A percentile compares a stretch with the other conserved stretches of the same genome.
Evolutionary conservation across 2,888 invertebrate genomes (phyloP).

Genomic region (Villa cingulata): DNA sequence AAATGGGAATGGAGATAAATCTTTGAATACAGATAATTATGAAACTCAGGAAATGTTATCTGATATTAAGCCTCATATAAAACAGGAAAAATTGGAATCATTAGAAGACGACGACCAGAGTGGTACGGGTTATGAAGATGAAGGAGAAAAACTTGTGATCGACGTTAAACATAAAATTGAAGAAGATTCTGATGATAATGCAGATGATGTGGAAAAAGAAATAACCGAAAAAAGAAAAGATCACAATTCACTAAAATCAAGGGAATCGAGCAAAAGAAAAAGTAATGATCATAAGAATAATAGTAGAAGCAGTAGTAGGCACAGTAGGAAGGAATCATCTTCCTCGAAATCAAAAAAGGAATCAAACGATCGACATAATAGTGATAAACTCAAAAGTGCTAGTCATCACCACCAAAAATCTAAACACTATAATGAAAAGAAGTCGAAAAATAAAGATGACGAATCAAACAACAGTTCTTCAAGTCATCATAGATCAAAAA

Average conservation of each 20-base stretch:
- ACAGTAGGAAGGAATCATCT: background rate
- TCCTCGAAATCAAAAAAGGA: no score
- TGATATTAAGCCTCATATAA: background rate
- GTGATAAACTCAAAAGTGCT: background rate
- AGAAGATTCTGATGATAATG: background rate
- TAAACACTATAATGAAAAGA: background rate
- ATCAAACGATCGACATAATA: background rate
- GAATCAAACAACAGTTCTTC: background rate
- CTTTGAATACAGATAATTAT: background rate
- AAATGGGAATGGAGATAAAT: background rate
- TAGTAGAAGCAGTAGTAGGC: background rate
- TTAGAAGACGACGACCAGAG: background rate
- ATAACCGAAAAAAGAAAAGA: no score
- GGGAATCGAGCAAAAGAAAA: constrained; percentile 2
- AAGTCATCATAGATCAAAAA: background rate
- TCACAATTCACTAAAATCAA: no score
- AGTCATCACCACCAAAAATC: background rate
- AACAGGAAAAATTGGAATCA: background rate
- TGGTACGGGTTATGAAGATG: background rate
- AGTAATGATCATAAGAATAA: background rate
- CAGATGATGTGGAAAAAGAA: no score
- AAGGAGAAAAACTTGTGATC: background rate
- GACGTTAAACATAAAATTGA: background rate
- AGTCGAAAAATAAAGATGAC: background rate
- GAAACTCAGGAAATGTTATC: no score